A percentile compares a stretch with the other conserved stretches of the same genome.
Conservation (phyloP, 2,888 invertebrate species). For the Abscondita cerata region DNA sequence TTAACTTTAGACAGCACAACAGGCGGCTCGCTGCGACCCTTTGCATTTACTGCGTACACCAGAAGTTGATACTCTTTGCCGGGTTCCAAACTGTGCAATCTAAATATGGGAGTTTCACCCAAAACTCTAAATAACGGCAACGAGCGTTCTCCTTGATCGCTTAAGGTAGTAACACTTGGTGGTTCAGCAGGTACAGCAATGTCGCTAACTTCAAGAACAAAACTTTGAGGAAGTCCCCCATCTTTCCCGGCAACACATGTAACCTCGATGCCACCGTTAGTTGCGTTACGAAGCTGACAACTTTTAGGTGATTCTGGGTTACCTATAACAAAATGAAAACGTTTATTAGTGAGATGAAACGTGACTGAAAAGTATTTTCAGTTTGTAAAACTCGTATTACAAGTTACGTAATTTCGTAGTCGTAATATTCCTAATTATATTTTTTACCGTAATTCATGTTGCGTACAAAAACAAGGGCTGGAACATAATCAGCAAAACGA, state of each 20-base stretch:
- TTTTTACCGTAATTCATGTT: too few relatives aligned
- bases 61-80: conserved; percentile 79
- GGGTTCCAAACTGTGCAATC: conserved; percentile 75
- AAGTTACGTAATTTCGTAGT: too few relatives aligned
- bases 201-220: conserved; percentile 79
- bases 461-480: too few relatives aligned
- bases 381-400: too few relatives aligned
- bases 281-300: conserved; percentile 76
- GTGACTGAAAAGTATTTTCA: too few relatives aligned
- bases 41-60: conserved; percentile 83
- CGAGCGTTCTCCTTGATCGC: conserved; percentile 56
- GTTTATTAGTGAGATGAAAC: too few relatives aligned
- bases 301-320: conserved; percentile 78
- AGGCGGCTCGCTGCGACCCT: conserved; percentile 77
- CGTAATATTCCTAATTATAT: too few relatives aligned
- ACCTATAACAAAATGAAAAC: conserved; percentile 61
- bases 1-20: conserved; percentile 73
- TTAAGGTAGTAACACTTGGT: conserved; percentile 57
- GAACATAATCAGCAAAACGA: too few relatives aligned
- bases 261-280: conserved; percentile 65
- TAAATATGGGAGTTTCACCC: conserved; percentile 74
- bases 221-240: conserved; percentile 83
- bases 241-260: conserved; percentile 81
- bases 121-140: conserved; percentile 64
- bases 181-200: conserved; percentile 60